phyloP scores from a whole-genome alignment of 2,888 invertebrate species.

The Theodoxus fluviatilis region DNA sequence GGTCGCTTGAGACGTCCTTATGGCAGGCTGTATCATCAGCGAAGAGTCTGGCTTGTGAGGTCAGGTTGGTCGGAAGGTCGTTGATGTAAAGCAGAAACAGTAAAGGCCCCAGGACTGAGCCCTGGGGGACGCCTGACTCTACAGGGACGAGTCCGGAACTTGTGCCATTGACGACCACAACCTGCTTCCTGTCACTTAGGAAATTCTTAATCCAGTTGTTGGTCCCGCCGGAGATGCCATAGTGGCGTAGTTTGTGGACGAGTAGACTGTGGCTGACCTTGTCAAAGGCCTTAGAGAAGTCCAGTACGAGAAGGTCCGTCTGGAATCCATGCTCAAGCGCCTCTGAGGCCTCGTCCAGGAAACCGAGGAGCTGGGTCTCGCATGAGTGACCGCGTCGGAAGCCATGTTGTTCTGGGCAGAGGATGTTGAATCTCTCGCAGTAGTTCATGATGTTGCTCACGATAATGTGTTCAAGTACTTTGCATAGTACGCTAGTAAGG shows the following conservation, averaged over 20 bases:
- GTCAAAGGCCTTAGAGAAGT: slow-evolving; percentile 32
- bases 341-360: slow-evolving; percentile 29
- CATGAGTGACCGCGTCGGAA: slow-evolving; percentile 35
- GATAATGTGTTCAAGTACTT: slow-evolving; percentile 37
- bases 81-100: slow-evolving; percentile 12
- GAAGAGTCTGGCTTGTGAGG: slow-evolving; percentile 2
- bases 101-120: too few species aligned
- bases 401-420: slow-evolving; percentile 34
- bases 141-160: too few species aligned
- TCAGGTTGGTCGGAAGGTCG: slow-evolving; percentile 5
- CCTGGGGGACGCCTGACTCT: too few species aligned
- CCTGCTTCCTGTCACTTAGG: slow-evolving; percentile 1
- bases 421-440: slow-evolving; percentile 30
- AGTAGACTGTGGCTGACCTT: slow-evolving; percentile 15
- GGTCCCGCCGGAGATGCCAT: slow-evolving; percentile 11
- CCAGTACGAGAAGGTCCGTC: slow-evolving; percentile 34
- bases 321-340: slow-evolving; percentile 29
- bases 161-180: slow-evolving; percentile 12
- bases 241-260: slow-evolving; percentile 18
- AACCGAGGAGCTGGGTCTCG: too few species aligned
- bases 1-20: not conserved
- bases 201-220: slow-evolving; percentile 7
- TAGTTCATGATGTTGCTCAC: slow-evolving; percentile 31
- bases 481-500: slow-evolving; percentile 29
- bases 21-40: not conserved